These are phyloP conservation scores for Aphidoletes aphidimyza DNA, from an alignment of 2,888 invertebrate species.

Conservation along the genomic window DNA sequence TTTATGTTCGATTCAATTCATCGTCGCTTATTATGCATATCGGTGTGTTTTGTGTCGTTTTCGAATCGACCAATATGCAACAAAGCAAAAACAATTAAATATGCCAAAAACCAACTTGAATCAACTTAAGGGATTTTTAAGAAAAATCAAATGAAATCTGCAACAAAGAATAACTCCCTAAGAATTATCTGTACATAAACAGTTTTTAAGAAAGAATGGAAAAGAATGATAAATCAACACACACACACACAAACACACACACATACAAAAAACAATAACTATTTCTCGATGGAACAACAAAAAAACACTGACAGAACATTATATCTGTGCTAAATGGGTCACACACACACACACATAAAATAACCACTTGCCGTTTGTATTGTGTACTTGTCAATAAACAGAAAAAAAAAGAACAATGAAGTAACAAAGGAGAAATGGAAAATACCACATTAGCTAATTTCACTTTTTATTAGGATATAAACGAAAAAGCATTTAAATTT, in stretches of 20 bases:
- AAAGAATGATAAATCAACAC: no score
- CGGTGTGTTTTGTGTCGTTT: background rate
- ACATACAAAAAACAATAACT: background rate
- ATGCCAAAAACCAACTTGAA: slow-evolving; percentile 7
- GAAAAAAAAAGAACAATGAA: background rate
- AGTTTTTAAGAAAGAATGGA: slow-evolving; percentile 38
- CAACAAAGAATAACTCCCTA: background rate
- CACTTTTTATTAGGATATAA: slow-evolving; percentile 8
- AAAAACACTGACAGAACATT: background rate
- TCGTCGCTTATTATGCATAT: background rate
- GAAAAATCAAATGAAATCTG: background rate
- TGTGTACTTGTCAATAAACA: slow-evolving; percentile 16
- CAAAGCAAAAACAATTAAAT: background rate
- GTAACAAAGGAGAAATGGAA: background rate
- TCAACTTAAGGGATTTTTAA: background rate
- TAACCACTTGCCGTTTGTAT: slow-evolving; percentile 53
- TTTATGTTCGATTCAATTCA: slow-evolving; percentile 9
- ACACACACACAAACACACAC: no score
- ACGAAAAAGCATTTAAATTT: slow-evolving; percentile 22
- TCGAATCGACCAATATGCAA: background rate
- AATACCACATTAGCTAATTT: slow-evolving; percentile 47
- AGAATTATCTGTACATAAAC: slow-evolving; percentile 1
- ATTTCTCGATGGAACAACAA: background rate
- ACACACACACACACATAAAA: slow-evolving; percentile 18
- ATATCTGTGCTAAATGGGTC: slow-evolving; percentile 36